Conservation (phyloP, 2,888 invertebrate genomes). For the Plagodis dolabraria region DNA sequence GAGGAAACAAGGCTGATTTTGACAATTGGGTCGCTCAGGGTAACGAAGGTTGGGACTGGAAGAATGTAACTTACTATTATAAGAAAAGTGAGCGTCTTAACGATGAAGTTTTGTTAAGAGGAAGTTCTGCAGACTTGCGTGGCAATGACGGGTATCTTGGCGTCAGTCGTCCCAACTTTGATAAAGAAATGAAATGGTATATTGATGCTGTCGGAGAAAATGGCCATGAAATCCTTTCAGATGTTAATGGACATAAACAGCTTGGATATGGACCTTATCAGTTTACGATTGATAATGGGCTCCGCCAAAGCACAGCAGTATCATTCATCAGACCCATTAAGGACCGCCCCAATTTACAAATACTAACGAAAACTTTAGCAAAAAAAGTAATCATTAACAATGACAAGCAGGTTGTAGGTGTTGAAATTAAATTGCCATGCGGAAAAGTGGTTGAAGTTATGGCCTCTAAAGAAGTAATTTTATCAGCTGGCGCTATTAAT, state of each 20-base stretch:
- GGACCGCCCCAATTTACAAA: slow-evolving; percentile 43
- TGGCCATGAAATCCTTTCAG: slow-evolving; percentile 39
- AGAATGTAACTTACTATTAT: slow-evolving; percentile 46
- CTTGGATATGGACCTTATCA: slow-evolving; percentile 43
- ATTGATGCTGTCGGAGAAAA: slow-evolving; percentile 34
- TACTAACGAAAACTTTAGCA: slow-evolving; percentile 44
- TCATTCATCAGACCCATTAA: slow-evolving; percentile 46
- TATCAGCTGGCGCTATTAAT: slow-evolving; percentile 52
- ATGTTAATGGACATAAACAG: slow-evolving; percentile 45
- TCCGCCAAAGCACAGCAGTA: slow-evolving; percentile 46
- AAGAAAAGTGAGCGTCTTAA: slow-evolving; percentile 44
- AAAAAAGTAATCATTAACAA: slow-evolving; percentile 45
- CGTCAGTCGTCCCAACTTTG: slow-evolving; percentile 28
- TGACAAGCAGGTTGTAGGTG: slow-evolving; percentile 40
- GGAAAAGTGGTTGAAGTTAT: slow-evolving; percentile 29
- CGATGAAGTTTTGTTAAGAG: slow-evolving; percentile 17
- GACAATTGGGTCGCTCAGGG: slow-evolving; percentile 80
- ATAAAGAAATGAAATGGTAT: slow-evolving; percentile 15
- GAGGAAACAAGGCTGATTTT: slow-evolving; percentile 87
- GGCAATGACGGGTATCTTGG: slow-evolving; percentile 36
- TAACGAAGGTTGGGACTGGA: slow-evolving; percentile 67
- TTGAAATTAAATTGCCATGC: slow-evolving; percentile 39
- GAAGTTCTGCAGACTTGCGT: slow-evolving; percentile 25
- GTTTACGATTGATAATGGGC: slow-evolving; percentile 36
- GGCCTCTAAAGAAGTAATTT: slow-evolving; percentile 47